phyloP scores from a whole-genome alignment of 1,140 invertebrate species.

The Chironomus striatipennis region DNA sequence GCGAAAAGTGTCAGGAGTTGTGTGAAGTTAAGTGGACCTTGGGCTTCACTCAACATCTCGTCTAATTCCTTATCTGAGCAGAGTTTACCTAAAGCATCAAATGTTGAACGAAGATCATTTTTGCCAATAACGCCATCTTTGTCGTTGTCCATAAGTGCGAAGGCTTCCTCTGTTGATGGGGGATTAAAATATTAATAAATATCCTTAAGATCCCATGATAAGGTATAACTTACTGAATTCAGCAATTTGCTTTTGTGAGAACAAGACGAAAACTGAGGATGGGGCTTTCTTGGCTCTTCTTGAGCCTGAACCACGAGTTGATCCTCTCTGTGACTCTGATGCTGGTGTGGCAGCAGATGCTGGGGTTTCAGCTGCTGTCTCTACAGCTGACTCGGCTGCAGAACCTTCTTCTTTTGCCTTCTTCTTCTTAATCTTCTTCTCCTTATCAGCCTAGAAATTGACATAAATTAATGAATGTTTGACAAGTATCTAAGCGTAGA shows the following conservation, averaged over 20 bases:
- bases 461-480: background rate
- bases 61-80: conserved; percentile 85
- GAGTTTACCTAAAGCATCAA: conserved; percentile 87
- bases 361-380: conserved; percentile 48
- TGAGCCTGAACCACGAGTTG: conserved; percentile 51
- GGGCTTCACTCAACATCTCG: conserved; percentile 80
- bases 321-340: conserved; percentile 46
- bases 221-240: conserved; percentile 85
- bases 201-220: background rate
- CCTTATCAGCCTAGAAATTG: conserved; percentile 58
- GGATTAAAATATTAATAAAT: background rate
- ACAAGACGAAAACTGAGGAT: conserved; percentile 92
- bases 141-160: conserved; percentile 97
- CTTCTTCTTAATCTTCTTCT: conserved; percentile 74
- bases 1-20: conserved; percentile 88
- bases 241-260: conserved; percentile 88
- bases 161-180: conserved; percentile 60
- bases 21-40: conserved; percentile 93
- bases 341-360: conserved; percentile 47
- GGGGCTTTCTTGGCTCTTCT: conserved; percentile 76
- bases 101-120: conserved; percentile 89
- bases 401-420: conserved; percentile 61
- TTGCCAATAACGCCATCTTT: conserved; percentile 97
- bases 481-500: no score
- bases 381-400: conserved; percentile 48